A percentile compares a stretch with the other conserved stretches of the same genome.
These are phyloP conservation scores for Procapra przewalskii DNA, from an alignment of 2,113 vertebrate species.

Conservation along the genomic window DNA sequence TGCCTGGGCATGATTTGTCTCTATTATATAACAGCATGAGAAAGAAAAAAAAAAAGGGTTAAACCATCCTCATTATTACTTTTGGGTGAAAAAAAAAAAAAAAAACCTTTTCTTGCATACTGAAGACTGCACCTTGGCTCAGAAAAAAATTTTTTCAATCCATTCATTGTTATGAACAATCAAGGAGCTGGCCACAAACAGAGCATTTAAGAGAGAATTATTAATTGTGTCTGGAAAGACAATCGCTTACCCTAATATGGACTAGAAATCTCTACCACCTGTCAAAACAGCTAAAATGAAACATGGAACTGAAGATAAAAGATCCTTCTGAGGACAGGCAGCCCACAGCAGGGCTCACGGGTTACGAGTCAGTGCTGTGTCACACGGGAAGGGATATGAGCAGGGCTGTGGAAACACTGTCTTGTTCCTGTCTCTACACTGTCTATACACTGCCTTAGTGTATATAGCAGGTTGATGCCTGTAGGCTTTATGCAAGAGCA, in stretches of 20 bases:
- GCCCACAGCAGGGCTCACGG: not conserved
- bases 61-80: slow-evolving; percentile 22
- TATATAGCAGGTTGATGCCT: too few species aligned
- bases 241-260: not conserved
- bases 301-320: fast-evolving
- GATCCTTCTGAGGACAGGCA: not conserved
- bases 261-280: not conserved
- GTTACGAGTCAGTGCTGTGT: not conserved
- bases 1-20: not conserved
- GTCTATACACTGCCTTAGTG: too few species aligned
- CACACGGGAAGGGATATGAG: fast-evolving
- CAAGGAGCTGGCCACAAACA: not conserved
- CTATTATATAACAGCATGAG: not conserved
- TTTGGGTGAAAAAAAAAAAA: not conserved
- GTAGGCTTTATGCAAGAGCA: not conserved
- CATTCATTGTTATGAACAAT: not conserved
- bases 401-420: not conserved
- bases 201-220: not conserved
- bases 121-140: not conserved
- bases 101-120: not conserved
- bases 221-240: not conserved
- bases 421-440: not conserved
- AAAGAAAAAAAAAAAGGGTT: not conserved
- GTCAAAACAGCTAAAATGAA: not conserved
- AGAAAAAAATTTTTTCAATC: not conserved